Evolutionary conservation across 1,140 invertebrate species (phyloP), one percentile per base, ranked within the genome.

Genomic region (Trachymyrmex septentrionalis): DNA sequence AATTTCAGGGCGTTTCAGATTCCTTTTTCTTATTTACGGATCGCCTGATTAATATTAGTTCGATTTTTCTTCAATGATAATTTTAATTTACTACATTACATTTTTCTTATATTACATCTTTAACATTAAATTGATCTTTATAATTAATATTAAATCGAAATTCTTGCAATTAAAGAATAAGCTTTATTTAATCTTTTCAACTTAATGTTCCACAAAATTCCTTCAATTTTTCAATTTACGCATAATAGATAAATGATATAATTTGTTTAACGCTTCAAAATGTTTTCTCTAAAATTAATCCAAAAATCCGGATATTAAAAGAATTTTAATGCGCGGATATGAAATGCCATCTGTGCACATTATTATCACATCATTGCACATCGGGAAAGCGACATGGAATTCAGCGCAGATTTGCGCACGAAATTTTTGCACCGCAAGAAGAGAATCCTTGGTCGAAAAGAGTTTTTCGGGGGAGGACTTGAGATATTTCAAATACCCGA

Each of bases 401-500:
- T 44, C 12, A 16, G 64, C 30, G 44, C 48, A 76, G 63, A 59
- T 78, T 87, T 27, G 61, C 14, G 19, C 24, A 57, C 50, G n/a
- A 24, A 21, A 75, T 78, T 88, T 88, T 50, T 7, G 53, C 66
- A 30, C 19, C 27, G 66, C 61, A 48, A 73, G 55, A 76, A 63
- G 10, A 27, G 21, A 50, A 64, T 71, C 78, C n/a, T 27, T 27
- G 64, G 30, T n/a, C 27, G 38, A 21, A 61, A 50, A 85, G 66
- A 69, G 57, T 84, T 85, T 85, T 92, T 87, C 55, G 85, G n/a
- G 38, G 27, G 44, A 85, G 64, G 44, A 57, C 48, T 80, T 21
- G 59, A 63, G 85, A 87, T 90, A 88, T 86, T 86, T 90, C 88
- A 86, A 88, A 88, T 91, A 85, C 50, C 76, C 76, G 88, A 92